Evolutionary conservation across 2,888 invertebrate species (phyloP), one percentile per base, ranked within the genome.

Genomic region (Trachelus troglodyta): DNA sequence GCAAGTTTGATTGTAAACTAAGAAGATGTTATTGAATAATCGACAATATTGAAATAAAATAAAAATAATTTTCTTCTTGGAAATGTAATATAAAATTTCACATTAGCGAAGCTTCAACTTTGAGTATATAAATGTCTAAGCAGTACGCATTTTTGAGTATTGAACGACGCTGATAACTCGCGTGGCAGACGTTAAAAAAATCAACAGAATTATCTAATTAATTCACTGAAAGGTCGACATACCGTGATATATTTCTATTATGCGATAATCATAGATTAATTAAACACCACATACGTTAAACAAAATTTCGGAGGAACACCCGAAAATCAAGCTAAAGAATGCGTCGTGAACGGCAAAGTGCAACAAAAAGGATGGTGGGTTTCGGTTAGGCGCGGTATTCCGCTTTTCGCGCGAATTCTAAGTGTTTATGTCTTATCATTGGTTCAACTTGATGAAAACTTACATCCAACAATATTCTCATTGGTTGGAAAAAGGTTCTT

Each of bases 401-500:
- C 30, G 37, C 37, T 71, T 75, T 77, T 77, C 75, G 77, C 77
- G 77, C 77, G 77, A 37, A 69, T 69, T 77, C 56, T 31, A 33
- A 37, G 4, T 75, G 75, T 77, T 75, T 75, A 77, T 69, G 74
- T 33, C 9, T 56, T 31, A 12, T 68, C 69, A 77, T 74, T 74
- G 77, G 77, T 56, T 56, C 56, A 56, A 56, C 56, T 56, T 56
- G 56, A 56, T 56, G 23, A 23, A 9, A 56, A 56, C 56, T 56
- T 56, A 56, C 56, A 4, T 15, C 23, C 23, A 23, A 56, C 56
- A 23, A 23, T 56, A 56, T 15, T 56, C 56, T 56, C 23, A 56
- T 56, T 56, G 56, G 56, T 56, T 56, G 56, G 56, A 56, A 56
- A 56, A 56, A 56, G 56, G 2, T 9, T 56, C 56, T 56, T 56